A percentile compares a stretch with the other conserved stretches of the same genome.
Evolutionary conservation across 2,888 invertebrate species (phyloP).

Genomic region (Petrolisthes manimaculis): DNA sequence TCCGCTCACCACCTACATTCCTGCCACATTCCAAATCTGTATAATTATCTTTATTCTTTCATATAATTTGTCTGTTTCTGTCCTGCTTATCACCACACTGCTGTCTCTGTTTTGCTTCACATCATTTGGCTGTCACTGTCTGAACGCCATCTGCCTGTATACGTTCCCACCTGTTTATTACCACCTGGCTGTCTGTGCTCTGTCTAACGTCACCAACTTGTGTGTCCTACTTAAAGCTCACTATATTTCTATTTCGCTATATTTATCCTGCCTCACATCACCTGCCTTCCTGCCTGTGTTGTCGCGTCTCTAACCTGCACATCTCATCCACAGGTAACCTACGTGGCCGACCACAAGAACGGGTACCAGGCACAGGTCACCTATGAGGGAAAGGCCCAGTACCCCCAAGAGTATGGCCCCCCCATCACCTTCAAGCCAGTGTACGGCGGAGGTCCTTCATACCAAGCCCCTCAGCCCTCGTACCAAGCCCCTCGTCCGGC

Average conservation of each 20-base stretch:
- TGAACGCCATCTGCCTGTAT: too few species aligned
- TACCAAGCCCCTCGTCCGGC: neutral
- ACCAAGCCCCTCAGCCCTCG: neutral
- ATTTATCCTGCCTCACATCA: neutral
- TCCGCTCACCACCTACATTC: too few species aligned
- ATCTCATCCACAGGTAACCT: conserved; percentile 40
- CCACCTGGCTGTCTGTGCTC: too few species aligned
- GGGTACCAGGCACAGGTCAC: conserved; percentile 53
- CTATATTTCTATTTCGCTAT: neutral
- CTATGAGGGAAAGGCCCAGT: conserved; percentile 57
- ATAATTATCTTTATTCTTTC: too few species aligned
- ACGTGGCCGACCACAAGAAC: conserved; percentile 45
- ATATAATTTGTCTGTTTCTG: too few species aligned
- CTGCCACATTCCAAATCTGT: too few species aligned
- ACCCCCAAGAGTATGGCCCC: conserved; percentile 46
- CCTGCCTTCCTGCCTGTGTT: neutral
- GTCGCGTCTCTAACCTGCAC: neutral
- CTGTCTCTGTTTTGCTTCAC: too few species aligned
- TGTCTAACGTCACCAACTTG: too few species aligned
- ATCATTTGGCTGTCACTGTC: too few species aligned
- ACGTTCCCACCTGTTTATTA: too few species aligned
- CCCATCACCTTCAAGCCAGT: conserved; percentile 43
- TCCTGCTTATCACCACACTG: too few species aligned
- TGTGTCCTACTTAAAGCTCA: too few species aligned
- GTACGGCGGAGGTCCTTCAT: neutral